These are phyloP conservation scores for Clarias pachynema DNA, from an alignment of 2,797 vertebrate species.

Conservation along the genomic window DNA sequence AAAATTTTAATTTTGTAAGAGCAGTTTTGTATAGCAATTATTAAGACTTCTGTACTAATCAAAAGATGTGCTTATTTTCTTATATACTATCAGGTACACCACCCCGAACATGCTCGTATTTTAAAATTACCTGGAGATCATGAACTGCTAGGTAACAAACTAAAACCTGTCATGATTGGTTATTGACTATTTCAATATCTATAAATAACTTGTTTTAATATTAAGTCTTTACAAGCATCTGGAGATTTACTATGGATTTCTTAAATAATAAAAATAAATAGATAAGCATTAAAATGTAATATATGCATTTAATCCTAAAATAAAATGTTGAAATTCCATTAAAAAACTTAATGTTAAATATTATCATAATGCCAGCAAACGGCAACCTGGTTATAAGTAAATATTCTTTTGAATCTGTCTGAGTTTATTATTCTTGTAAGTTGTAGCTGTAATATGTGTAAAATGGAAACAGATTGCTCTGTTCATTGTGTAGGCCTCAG, in stretches of 20 bases:
- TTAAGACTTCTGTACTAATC: not conserved
- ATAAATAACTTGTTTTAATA: not conserved
- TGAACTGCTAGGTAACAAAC: not conserved
- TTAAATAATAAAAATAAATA: not conserved
- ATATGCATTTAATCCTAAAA: not conserved
- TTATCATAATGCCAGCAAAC: not conserved
- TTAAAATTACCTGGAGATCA: not conserved
- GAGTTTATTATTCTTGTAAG: conserved; percentile 29
- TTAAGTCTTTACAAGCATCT: not conserved
- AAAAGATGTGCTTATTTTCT: not conserved
- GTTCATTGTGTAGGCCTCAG: conserved; percentile 72
- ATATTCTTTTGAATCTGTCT: not conserved
- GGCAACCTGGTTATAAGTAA: not conserved
- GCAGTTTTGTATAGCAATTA: not conserved
- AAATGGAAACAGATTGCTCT: conserved; percentile 77
- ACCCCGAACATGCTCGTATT: not conserved
- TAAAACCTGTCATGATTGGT: not conserved
- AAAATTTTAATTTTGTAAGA: not conserved
- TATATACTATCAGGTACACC: not conserved
- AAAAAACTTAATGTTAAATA: not conserved
- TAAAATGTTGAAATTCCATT: not conserved
- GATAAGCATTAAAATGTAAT: not conserved
- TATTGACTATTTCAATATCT: not conserved
- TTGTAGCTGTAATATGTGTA: conserved; percentile 52
- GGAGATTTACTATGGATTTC: not conserved